These are phyloP conservation scores for Eidolon dupreanum DNA, from an alignment of 2,797 vertebrate genomes.

Conservation along the genomic window DNA sequence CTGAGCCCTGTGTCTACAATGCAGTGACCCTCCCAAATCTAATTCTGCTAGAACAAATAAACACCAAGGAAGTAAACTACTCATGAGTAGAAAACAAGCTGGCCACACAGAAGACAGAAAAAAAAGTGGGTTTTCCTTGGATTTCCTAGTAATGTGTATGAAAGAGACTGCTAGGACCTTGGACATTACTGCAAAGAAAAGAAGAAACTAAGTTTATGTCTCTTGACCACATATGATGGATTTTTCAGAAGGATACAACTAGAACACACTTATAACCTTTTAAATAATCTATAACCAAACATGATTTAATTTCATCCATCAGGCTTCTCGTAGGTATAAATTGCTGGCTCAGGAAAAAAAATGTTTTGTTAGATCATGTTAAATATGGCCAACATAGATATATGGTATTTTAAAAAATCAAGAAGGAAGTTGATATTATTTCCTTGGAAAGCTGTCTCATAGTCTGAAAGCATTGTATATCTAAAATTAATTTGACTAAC, in stretches of 20 bases:
- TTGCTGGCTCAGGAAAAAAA: not conserved
- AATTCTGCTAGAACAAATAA: not conserved
- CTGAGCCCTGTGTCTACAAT: not conserved
- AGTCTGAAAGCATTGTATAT: not conserved
- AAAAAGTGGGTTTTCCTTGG: not conserved
- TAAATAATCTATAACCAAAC: not conserved
- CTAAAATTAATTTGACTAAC: conserved; percentile 15
- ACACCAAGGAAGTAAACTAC: not conserved
- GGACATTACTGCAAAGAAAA: not conserved
- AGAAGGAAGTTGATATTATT: conserved; percentile 5
- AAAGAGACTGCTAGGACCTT: not conserved
- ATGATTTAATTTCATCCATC: not conserved
- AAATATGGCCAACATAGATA: not conserved
- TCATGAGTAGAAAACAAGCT: not conserved
- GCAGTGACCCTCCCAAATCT: not conserved
- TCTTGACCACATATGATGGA: not conserved
- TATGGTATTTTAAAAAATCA: not conserved
- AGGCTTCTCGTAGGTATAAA: not conserved
- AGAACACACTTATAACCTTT: not conserved
- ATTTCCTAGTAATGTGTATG: not conserved
- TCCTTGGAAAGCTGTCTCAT: not conserved
- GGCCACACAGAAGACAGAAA: not conserved
- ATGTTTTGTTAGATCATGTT: not conserved
- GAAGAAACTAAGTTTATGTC: not conserved
- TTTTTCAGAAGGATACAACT: not conserved